phyloP scores from a whole-genome alignment of 1,140 invertebrate genomes.

The Ectropis grisescens region DNA sequence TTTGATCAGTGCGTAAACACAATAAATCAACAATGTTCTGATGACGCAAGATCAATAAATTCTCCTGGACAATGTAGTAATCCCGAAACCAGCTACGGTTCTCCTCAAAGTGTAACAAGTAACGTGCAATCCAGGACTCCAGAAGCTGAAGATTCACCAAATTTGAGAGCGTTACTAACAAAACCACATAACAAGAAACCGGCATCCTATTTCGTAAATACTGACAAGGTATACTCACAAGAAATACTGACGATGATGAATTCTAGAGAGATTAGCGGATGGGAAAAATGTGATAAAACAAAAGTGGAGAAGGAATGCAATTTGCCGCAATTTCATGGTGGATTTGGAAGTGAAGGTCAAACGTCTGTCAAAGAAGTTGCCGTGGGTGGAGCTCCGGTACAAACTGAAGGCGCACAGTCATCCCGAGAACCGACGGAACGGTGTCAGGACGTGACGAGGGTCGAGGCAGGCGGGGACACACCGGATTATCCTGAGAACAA shows the following conservation, averaged over 20 bases:
- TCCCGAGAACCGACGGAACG: constrained; percentile 28
- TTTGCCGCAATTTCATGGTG: constrained; percentile 56
- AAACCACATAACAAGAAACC: constrained; percentile 22
- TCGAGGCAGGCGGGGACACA: constrained; percentile 50
- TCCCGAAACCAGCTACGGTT: constrained; percentile 42
- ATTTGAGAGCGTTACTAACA: constrained; percentile 27
- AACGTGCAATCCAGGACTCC: constrained; percentile 26
- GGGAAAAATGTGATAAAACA: constrained; percentile 40
- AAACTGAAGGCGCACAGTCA: constrained; percentile 36
- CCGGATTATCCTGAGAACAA: constrained; percentile 50
- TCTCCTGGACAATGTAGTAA: constrained; percentile 44
- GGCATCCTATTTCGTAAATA: constrained; percentile 23
- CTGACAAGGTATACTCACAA: constrained; percentile 29
- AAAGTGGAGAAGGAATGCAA: constrained; percentile 31
- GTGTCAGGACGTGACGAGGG: constrained; percentile 60
- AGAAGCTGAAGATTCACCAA: constrained; percentile 34
- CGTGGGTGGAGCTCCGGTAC: constrained; percentile 31
- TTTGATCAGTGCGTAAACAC: constrained; percentile 24
- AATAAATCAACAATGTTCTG: constrained; percentile 6
- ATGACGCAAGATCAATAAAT: constrained; percentile 29
- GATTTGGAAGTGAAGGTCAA: constrained; percentile 36
- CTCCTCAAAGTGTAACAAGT: constrained; percentile 35
- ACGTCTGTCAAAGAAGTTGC: constrained; percentile 33
- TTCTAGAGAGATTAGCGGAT: constrained; percentile 23
- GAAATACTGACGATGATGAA: constrained; percentile 30